phyloP scores from a whole-genome alignment of 2,888 invertebrate species.

The Polylopha cassiicola region DNA sequence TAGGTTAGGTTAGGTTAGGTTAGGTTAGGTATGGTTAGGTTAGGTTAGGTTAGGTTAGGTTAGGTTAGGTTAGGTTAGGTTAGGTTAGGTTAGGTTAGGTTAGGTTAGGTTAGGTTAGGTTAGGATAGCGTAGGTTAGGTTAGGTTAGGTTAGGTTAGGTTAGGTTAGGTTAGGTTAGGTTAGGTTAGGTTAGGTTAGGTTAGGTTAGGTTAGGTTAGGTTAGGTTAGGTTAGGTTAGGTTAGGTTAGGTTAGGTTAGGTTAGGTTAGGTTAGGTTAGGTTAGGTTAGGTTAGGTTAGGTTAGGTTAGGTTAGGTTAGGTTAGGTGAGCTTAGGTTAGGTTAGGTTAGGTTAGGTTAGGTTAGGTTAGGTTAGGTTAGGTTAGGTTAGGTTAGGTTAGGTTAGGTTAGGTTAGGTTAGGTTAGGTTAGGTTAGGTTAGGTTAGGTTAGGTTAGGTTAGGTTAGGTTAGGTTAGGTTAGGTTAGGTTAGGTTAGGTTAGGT shows the following conservation, averaged over 20 bases:
- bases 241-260: background rate
- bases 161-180: background rate
- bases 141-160: background rate
- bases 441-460: conserved; percentile 2
- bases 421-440: background rate
- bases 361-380: background rate
- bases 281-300: background rate
- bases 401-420: background rate
- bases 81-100: conserved; percentile 25
- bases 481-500: conserved; percentile 4
- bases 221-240: background rate
- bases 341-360: background rate
- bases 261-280: background rate
- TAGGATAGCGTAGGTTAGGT: conserved; percentile 8
- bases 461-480: conserved; percentile 4
- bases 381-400: background rate
- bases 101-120: conserved; percentile 26
- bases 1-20: conserved; percentile 26
- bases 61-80: conserved; percentile 26
- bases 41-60: conserved; percentile 27
- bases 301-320: background rate
- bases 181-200: background rate
- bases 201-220: background rate
- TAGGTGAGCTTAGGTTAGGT: background rate
- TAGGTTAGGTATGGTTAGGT: conserved; percentile 27